These are phyloP conservation scores for Phyllopteryx taeniolatus DNA, from an alignment of 2,113 vertebrate species.

Conservation along the genomic window DNA sequence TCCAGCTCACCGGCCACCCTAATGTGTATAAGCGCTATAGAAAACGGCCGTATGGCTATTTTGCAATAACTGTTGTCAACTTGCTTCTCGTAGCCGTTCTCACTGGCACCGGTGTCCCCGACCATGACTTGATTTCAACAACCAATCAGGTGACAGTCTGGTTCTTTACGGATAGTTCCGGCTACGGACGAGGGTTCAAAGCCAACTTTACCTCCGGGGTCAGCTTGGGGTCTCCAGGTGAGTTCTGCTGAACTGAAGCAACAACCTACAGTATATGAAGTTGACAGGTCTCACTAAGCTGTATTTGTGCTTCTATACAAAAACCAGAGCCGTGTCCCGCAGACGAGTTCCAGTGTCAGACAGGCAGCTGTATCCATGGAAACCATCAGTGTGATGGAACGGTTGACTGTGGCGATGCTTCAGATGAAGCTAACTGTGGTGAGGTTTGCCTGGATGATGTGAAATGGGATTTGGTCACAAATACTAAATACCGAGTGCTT, in stretches of 20 bases:
- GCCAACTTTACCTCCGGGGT: slow-evolving; percentile 89
- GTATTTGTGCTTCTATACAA: neutral
- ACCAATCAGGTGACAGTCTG: slow-evolving; percentile 81
- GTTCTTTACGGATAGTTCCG: slow-evolving; percentile 57
- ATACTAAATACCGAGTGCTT: neutral
- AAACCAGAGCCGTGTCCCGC: slow-evolving; percentile 75
- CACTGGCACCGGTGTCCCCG: slow-evolving; percentile 70
- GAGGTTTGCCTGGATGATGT: slow-evolving; percentile 22
- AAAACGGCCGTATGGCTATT: neutral
- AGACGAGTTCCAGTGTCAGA: slow-evolving; percentile 76
- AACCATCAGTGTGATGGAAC: slow-evolving; percentile 74
- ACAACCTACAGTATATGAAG: too few relatives aligned
- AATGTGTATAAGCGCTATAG: neutral
- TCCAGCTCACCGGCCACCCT: neutral
- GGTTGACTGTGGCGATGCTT: slow-evolving; percentile 79
- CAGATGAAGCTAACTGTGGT: slow-evolving; percentile 88
- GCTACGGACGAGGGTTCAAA: slow-evolving; percentile 73
- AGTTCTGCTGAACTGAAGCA: neutral
- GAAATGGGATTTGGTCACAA: neutral
- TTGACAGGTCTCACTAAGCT: neutral
- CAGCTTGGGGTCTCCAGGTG: slow-evolving; percentile 70
- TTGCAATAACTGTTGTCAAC: neutral
- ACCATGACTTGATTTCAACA: slow-evolving; percentile 84
- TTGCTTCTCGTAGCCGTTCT: slow-evolving; percentile 75
- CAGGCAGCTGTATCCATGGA: slow-evolving; percentile 76